Evolutionary conservation across 2,888 invertebrate species (phyloP).

Genomic region (Epicampocera succincta): DNA sequence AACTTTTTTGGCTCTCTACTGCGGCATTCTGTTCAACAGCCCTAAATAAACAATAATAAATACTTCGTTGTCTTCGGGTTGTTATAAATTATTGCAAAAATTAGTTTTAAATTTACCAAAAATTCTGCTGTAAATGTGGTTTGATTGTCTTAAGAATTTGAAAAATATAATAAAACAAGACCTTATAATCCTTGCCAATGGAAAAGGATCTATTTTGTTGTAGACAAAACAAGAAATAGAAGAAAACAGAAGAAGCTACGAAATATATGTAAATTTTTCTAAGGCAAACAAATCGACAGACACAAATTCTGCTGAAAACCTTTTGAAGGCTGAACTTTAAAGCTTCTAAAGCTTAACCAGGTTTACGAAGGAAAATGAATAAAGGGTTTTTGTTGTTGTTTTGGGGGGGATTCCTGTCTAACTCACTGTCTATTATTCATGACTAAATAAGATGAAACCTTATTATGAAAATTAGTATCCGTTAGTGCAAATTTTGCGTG

Average conservation of each 20-base stretch:
- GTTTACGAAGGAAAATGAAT: not conserved
- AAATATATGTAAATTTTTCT: constrained; percentile 67
- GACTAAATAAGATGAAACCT: too few species aligned
- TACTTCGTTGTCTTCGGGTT: constrained; percentile 39
- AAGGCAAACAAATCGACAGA: constrained; percentile 42
- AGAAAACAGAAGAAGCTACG: constrained; percentile 22
- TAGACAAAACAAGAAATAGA: constrained; percentile 6
- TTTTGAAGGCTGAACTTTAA: constrained; percentile 10
- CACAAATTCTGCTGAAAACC: constrained; percentile 5
- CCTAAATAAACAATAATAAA: constrained; percentile 60
- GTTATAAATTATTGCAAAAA: constrained; percentile 61
- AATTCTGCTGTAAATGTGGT: constrained; percentile 58
- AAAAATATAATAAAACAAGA: constrained; percentile 53
- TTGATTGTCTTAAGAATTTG: constrained; percentile 54
- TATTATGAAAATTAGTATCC: too few species aligned
- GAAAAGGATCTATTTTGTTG: constrained; percentile 37
- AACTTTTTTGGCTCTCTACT: constrained; percentile 1
- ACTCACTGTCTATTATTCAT: too few species aligned
- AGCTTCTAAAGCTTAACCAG: constrained; percentile 36
- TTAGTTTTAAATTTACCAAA: constrained; percentile 65
- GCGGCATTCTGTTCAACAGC: not conserved
- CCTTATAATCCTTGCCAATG: constrained; percentile 60
- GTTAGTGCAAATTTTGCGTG: too few species aligned
- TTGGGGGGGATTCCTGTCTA: too few species aligned
- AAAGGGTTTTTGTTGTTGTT: too few species aligned